Evolutionary conservation across 2,113 vertebrate genomes (phyloP).

Genomic region (Cynopterus brachyotis): DNA sequence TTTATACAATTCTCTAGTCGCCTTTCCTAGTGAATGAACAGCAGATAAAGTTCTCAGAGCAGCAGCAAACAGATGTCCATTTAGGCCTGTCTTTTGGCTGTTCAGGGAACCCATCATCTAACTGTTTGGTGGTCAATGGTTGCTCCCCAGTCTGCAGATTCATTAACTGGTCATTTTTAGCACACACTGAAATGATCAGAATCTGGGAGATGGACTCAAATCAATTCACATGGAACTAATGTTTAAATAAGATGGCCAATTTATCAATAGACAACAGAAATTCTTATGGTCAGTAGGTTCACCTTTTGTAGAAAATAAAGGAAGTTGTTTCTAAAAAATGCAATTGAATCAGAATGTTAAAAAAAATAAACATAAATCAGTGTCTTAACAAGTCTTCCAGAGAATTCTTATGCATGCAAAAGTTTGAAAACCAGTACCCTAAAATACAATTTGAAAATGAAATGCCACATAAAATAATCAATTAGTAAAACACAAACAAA

Average conservation of each 20-base stretch:
- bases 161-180: not conserved
- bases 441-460: not conserved
- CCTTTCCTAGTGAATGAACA: slow-evolving; percentile 1
- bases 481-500: not conserved
- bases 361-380: not conserved
- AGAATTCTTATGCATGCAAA: not conserved
- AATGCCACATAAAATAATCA: not conserved
- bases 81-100: not conserved
- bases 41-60: not conserved
- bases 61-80: not conserved
- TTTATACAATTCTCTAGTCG: not conserved
- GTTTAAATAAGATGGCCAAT: not conserved
- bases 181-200: not conserved
- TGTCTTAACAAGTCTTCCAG: not conserved
- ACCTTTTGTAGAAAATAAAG: not conserved
- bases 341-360: not conserved
- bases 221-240: not conserved
- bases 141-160: not conserved
- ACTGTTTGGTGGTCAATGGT: not conserved
- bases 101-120: not conserved
- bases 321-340: not conserved
- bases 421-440: not conserved
- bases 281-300: not conserved
- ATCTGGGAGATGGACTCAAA: not conserved
- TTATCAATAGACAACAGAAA: not conserved